Conservation (phyloP, 2,797 vertebrate genomes). For the Thunnus albacares region DNA sequence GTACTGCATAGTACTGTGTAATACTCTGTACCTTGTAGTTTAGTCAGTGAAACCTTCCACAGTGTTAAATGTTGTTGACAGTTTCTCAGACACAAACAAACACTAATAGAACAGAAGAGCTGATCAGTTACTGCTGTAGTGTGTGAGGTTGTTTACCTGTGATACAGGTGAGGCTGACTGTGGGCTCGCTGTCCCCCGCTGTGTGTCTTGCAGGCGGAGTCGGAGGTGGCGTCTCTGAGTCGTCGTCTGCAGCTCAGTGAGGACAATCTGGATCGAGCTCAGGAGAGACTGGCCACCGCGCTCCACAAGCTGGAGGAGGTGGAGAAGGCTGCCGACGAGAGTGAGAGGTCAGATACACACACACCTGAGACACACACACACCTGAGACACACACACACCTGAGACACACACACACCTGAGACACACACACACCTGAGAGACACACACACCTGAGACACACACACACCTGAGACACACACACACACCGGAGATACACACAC, state of each 20-base stretch:
- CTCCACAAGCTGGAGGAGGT: constrained; percentile 93
- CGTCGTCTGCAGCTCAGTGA: constrained; percentile 93
- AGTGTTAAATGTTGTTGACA: too few relatives aligned
- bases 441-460: neutral
- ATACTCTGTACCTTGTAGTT: too few relatives aligned
- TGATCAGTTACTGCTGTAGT: too few relatives aligned
- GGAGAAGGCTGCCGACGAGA: constrained; percentile 93
- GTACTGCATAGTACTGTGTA: too few relatives aligned
- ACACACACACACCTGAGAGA: neutral
- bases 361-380: neutral
- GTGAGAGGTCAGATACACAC: constrained; percentile 85
- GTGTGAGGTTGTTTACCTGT: too few relatives aligned
- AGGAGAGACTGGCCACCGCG: constrained; percentile 90
- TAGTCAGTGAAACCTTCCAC: too few relatives aligned
- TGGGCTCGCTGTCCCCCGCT: neutral
- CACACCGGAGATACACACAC: neutral
- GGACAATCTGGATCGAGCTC: constrained; percentile 92
- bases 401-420: too few relatives aligned
- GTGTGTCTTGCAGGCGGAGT: constrained; percentile 86
- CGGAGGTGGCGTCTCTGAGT: constrained; percentile 89
- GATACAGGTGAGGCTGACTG: too few relatives aligned
- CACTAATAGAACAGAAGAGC: too few relatives aligned
- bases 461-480: too few relatives aligned
- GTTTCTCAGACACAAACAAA: too few relatives aligned
- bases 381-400: neutral